A percentile compares a stretch with the other conserved stretches of the same genome.
phyloP scores from a whole-genome alignment of 23 tunicate genomes.

The Ascidia mentula region DNA sequence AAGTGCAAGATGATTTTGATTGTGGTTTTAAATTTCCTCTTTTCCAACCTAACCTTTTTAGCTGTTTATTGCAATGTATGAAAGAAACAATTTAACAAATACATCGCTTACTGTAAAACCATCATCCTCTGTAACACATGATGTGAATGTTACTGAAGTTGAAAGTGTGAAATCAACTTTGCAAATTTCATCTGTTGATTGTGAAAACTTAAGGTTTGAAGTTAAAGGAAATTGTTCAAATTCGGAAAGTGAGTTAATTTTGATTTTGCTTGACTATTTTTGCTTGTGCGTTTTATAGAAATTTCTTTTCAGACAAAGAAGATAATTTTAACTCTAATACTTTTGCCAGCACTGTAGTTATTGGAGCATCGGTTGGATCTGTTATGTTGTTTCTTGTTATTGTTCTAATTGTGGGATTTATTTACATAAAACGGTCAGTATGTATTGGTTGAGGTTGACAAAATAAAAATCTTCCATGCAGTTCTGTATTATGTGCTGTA shows the following conservation, averaged over 20 bases:
- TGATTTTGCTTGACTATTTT: neutral
- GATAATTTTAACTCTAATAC: neutral
- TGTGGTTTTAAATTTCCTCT: too few species aligned
- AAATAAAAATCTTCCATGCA: too few species aligned
- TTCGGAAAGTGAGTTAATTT: neutral
- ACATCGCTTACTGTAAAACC: neutral
- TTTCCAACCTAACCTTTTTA: too few species aligned
- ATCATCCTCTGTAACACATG: neutral
- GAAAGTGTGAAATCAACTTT: neutral
- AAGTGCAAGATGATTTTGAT: too few species aligned
- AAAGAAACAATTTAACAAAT: neutral
- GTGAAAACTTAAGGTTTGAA: neutral
- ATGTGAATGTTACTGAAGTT: neutral
- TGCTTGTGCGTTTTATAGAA: neutral
- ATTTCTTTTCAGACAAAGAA: neutral
- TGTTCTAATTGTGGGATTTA: neutral
- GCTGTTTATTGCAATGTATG: neutral
- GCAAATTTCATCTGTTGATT: neutral
- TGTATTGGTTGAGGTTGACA: too few species aligned
- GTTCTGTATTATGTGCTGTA: too few species aligned
- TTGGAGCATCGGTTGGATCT: neutral
- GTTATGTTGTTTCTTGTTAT: neutral
- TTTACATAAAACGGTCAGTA: neutral
- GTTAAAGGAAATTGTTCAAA: neutral
- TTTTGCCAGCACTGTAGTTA: neutral